Conservation (phyloP, 2,113 vertebrate genomes). For the Anarhynchus alexandrinus region DNA sequence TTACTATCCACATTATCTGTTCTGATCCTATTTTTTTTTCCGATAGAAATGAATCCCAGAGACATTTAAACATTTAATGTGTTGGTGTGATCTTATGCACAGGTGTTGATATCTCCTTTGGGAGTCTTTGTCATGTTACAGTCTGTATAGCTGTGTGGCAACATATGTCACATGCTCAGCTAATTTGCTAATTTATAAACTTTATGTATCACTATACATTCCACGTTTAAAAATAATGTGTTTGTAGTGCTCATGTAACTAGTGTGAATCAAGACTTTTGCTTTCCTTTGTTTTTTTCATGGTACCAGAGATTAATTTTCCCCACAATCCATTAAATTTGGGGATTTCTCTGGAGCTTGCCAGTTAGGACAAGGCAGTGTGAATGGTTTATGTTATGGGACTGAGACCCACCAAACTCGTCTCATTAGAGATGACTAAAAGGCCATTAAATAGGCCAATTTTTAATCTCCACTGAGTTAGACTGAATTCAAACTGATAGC, state of each 20-base stretch:
- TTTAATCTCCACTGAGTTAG: constrained; percentile 27
- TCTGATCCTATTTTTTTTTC: not conserved
- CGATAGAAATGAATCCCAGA: not conserved
- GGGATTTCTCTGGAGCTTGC: not conserved
- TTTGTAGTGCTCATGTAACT: not conserved
- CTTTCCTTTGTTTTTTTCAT: not conserved
- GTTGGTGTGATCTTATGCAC: not conserved
- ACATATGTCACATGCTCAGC: not conserved
- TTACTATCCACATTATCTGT: not conserved
- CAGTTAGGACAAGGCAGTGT: not conserved
- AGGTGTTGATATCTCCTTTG: not conserved
- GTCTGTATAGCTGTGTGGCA: not conserved
- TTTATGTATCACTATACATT: not conserved
- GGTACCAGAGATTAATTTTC: not conserved
- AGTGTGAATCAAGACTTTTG: not conserved
- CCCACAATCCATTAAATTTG: not conserved
- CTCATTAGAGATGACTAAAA: constrained; percentile 24
- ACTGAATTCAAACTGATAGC: constrained; percentile 49
- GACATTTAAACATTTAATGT: not conserved
- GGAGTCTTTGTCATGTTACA: not conserved
- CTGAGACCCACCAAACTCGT: constrained; percentile 15
- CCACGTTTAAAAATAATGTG: not conserved
- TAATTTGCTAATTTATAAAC: constrained; percentile 19
- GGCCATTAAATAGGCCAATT: constrained; percentile 46
- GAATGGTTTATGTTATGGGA: not conserved